phyloP scores from a whole-genome alignment of 2,797 vertebrate species.

The Columba guinea region DNA sequence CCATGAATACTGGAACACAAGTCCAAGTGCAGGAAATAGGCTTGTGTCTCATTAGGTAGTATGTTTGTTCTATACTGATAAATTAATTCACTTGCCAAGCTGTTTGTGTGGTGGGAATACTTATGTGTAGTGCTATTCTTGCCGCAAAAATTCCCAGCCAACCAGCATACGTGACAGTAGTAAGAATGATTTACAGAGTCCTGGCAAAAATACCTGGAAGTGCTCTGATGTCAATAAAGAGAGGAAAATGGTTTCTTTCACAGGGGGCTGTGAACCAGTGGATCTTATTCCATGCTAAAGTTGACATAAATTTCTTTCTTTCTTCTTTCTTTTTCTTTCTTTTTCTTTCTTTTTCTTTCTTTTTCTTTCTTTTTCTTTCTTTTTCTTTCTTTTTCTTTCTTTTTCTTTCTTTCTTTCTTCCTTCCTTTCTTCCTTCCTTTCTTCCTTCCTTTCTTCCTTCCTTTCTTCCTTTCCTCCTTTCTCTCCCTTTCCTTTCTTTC shows the following conservation, averaged over 20 bases:
- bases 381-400: too few species aligned
- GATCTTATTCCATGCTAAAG: background rate
- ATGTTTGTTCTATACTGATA: background rate
- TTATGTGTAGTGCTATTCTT: background rate
- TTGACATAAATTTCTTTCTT: background rate
- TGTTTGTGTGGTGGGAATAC: background rate
- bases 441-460: too few species aligned
- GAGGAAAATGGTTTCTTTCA: conserved; percentile 4
- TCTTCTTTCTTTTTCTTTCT: too few species aligned
- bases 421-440: background rate
- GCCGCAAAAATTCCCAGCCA: background rate
- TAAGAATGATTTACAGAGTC: background rate
- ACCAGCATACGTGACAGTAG: background rate
- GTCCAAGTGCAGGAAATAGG: background rate
- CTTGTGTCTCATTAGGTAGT: background rate
- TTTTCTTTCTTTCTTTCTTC: too few species aligned
- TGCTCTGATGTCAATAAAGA: background rate
- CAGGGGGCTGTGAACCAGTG: background rate
- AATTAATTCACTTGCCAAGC: conserved; percentile 14
- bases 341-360: too few species aligned
- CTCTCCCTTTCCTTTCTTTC: too few species aligned
- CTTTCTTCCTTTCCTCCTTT: too few species aligned
- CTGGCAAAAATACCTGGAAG: conserved; percentile 38
- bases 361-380: background rate
- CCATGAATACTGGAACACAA: conserved; percentile 14